These are phyloP conservation scores for Argentina silus DNA, from an alignment of 2,797 vertebrate species.

Conservation along the genomic window DNA sequence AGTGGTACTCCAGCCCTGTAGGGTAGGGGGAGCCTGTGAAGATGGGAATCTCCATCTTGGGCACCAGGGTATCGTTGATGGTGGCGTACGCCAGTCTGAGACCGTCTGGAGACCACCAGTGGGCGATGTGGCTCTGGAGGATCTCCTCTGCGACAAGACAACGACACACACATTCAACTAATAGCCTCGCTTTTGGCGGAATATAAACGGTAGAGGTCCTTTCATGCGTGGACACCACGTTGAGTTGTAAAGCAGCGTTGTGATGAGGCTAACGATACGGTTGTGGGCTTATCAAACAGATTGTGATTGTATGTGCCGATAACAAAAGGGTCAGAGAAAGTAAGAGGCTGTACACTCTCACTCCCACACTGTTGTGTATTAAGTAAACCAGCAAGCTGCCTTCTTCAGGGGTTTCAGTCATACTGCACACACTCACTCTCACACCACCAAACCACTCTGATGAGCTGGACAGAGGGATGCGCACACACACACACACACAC, in stretches of 20 bases:
- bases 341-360: too few relatives aligned
- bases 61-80: constrained; percentile 93
- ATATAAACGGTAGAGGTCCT: too few relatives aligned
- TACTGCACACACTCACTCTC: background rate
- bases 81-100: constrained; percentile 92
- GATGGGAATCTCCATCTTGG: constrained; percentile 91
- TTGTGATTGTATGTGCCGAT: too few relatives aligned
- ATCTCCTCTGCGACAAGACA: constrained; percentile 87
- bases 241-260: too few relatives aligned
- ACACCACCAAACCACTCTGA: background rate
- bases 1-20: constrained; percentile 86
- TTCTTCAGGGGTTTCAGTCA: background rate
- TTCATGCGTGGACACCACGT: too few relatives aligned
- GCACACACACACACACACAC: background rate
- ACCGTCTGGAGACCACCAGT: constrained; percentile 98
- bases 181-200: background rate
- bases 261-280: too few relatives aligned
- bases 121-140: constrained; percentile 89
- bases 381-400: too few relatives aligned
- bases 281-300: too few relatives aligned
- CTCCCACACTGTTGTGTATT: too few relatives aligned
- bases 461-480: background rate
- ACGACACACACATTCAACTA: background rate
- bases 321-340: too few relatives aligned
- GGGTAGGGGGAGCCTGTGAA: constrained; percentile 90